These are phyloP conservation scores for Thyatira batis DNA, from an alignment of 2,888 invertebrate species.

Conservation along the genomic window DNA sequence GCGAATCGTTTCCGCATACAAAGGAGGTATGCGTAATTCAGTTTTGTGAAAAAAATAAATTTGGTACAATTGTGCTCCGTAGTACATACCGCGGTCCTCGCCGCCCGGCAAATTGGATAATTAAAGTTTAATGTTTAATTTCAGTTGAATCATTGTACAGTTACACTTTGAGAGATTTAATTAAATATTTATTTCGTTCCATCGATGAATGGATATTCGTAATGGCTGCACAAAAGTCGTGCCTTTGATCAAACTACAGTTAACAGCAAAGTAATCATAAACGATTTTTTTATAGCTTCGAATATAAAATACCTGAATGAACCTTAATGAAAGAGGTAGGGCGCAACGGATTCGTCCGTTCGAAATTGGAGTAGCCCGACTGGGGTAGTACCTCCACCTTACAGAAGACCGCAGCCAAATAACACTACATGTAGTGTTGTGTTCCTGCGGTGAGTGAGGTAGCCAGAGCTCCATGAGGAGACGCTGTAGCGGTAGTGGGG, in stretches of 20 bases:
- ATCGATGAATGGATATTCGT: neutral
- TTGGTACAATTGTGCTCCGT: conserved; percentile 9
- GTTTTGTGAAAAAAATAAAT: conserved; percentile 23
- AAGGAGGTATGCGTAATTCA: conserved; percentile 24
- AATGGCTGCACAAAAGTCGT: neutral
- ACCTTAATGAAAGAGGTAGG: no score
- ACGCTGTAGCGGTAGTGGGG: no score
- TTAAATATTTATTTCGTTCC: neutral
- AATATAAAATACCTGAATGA: no score
- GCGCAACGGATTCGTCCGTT: no score
- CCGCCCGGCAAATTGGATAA: neutral
- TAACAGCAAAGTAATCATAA: no score
- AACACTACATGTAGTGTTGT: neutral
- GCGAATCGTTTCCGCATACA: conserved; percentile 25
- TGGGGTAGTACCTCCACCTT: no score
- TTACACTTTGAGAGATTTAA: neutral
- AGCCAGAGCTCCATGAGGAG: no score
- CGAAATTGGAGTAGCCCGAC: no score
- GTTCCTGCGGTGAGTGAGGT: no score
- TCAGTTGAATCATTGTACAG: neutral
- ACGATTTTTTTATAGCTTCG: no score
- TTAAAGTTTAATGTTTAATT: neutral
- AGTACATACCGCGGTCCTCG: conserved; percentile 5
- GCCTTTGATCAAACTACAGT: no score
- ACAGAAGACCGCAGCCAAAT: no score